phyloP scores from a whole-genome alignment of 2,113 vertebrate genomes.

The Ochotona princeps region DNA sequence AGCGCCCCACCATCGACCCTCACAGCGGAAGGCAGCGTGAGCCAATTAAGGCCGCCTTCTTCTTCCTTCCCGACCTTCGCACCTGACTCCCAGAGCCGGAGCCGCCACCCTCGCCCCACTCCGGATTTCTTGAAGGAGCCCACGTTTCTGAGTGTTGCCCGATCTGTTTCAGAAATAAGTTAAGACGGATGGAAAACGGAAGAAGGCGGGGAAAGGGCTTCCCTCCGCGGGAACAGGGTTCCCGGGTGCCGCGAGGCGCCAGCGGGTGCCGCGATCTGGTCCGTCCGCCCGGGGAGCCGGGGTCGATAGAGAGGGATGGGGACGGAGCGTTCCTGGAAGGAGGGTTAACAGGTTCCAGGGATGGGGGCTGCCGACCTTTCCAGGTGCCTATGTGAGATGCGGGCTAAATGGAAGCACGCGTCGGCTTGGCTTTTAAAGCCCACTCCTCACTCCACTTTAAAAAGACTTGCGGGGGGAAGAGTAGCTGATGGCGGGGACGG shows the following conservation, averaged over 20 bases:
- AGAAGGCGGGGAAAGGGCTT: neutral
- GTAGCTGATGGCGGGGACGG: neutral
- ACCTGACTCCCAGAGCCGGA: conserved; percentile 64
- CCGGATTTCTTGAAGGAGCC: neutral
- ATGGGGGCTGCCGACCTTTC: neutral
- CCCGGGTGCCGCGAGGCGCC: neutral
- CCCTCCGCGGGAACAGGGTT: neutral
- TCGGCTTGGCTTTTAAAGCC: neutral
- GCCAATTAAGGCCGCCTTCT: conserved; percentile 53
- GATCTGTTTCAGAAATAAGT: conserved; percentile 12
- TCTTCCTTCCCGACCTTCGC: conserved; percentile 64
- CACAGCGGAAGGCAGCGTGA: neutral
- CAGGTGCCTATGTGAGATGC: neutral
- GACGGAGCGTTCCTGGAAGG: neutral
- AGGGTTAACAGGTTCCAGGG: neutral
- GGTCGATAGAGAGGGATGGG: neutral
- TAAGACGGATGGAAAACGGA: neutral
- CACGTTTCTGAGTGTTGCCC: neutral
- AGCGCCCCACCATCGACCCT: neutral
- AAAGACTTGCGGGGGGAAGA: neutral
- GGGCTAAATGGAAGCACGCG: neutral
- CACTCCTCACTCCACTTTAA: neutral
- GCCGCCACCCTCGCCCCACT: neutral
- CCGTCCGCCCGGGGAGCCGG: neutral
- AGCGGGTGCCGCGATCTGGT: conserved; percentile 24